These are phyloP conservation scores for Cantharis nigra DNA, from an alignment of 2,888 invertebrate species.

Conservation along the genomic window DNA sequence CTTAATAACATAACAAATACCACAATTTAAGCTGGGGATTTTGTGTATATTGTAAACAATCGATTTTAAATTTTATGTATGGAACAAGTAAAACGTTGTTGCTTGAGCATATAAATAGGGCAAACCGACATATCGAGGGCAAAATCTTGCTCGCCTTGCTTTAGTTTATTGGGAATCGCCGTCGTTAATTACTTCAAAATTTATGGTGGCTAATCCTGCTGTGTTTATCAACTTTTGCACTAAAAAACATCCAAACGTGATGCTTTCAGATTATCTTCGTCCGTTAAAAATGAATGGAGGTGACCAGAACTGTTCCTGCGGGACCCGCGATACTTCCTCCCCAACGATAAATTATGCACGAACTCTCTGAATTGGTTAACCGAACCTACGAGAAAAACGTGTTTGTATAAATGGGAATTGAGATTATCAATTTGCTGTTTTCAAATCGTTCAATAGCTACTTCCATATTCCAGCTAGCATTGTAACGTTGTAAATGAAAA, in stretches of 20 bases:
- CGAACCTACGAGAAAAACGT: neutral
- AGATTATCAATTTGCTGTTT: neutral
- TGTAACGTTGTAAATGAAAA: too few relatives aligned
- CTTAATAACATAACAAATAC: neutral
- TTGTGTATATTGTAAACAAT: neutral
- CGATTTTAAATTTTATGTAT: neutral
- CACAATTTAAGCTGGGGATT: too few relatives aligned
- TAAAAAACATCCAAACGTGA: neutral
- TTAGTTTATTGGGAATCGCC: neutral
- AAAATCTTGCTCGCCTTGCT: conserved; percentile 9
- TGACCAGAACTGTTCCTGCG: neutral
- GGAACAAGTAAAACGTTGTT: conserved; percentile 3
- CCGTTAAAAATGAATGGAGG: neutral
- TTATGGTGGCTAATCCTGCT: neutral
- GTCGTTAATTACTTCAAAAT: neutral
- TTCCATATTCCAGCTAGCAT: too few relatives aligned
- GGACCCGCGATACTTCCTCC: neutral
- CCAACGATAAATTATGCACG: neutral
- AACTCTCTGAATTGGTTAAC: neutral
- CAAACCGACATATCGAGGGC: conserved; percentile 8
- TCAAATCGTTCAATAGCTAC: neutral
- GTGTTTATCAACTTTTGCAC: neutral
- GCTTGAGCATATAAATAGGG: conserved; percentile 14
- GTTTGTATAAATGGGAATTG: neutral
- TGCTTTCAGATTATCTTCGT: neutral